Evolutionary conservation across 2,797 vertebrate genomes (phyloP), one percentile per base, ranked within the genome.

Genomic region (Rhynchotus rufescens): DNA sequence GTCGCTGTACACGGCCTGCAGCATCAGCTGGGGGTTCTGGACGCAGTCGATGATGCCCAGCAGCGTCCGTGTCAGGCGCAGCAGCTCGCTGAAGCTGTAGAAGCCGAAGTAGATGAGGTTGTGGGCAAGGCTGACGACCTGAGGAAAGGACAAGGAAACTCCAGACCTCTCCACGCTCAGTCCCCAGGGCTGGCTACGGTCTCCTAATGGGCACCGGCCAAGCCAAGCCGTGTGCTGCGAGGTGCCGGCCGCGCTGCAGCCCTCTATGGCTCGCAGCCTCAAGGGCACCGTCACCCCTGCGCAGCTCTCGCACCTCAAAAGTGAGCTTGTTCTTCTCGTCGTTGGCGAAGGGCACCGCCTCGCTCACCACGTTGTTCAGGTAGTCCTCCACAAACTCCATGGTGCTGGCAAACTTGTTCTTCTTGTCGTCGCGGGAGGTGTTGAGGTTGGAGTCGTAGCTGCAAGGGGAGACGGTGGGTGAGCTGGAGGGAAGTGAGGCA

Each of bases 81-180:
- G 98, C 73, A 99, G 98, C 97, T 99, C 99, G 23, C 99, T 99
- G 97, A 99, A 99, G 96, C 99, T 99, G 96, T 99, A 99, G 98
- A 99, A 99, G 66, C 99, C 99, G 91, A 99, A 99, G 97, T 99
- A 99, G 97, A 99, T 99, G 95, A 99, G 97, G 95, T 99, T 99
- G 96, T 99, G 97, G 44, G 99, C 99, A 92, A 99, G 97, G 94
- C 99, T 99, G 95, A 99, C 99, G 62, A 99, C 99, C 99, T 99
- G 95, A 57, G 44, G 71, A 65, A 71, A 91, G 81, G 71, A 96
- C 34, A 96, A 85, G 28, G 66, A 88, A 92, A 49, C 69, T 95
- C 47, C 86, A 94, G 91, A 82, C n/a, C 68, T 64, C 0, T 1
- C 47, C 0, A 0, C 5, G 68, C 59, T 21, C 0, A 0, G 62